These are phyloP conservation scores for Brassicogethes aeneus DNA, from an alignment of 2,888 invertebrate genomes.

Conservation along the genomic window DNA sequence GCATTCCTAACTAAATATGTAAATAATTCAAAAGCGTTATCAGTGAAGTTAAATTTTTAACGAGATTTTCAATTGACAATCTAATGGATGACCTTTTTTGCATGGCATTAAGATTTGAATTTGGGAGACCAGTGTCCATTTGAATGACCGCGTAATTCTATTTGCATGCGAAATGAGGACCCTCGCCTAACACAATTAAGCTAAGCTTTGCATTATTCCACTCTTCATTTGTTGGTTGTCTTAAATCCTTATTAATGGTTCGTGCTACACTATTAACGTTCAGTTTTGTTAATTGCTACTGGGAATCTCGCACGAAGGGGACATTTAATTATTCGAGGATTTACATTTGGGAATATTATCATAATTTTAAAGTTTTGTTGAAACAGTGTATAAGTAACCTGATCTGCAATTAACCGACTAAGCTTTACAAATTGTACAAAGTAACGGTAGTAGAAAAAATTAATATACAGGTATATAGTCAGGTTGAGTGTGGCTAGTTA, in stretches of 20 bases:
- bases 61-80: neutral
- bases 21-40: neutral
- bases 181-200: neutral
- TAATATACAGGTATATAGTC: constrained; percentile 1
- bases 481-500: neutral
- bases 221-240: constrained; percentile 1
- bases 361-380: neutral
- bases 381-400: neutral
- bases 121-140: neutral
- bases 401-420: neutral
- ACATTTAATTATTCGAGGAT: neutral
- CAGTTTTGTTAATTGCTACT: neutral
- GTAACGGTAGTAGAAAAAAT: neutral
- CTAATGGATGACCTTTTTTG: neutral
- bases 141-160: neutral
- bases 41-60: neutral
- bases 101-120: neutral
- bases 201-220: neutral
- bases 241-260: neutral
- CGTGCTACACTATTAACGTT: neutral
- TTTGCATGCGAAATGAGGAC: neutral
- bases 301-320: neutral
- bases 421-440: constrained; percentile 1
- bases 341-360: neutral
- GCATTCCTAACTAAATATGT: too few relatives aligned